Percentiles rank a stretch among this genome's conserved stretches.
Conservation (phyloP, 2,113 vertebrate genomes). For the Blennius ocellaris region DNA sequence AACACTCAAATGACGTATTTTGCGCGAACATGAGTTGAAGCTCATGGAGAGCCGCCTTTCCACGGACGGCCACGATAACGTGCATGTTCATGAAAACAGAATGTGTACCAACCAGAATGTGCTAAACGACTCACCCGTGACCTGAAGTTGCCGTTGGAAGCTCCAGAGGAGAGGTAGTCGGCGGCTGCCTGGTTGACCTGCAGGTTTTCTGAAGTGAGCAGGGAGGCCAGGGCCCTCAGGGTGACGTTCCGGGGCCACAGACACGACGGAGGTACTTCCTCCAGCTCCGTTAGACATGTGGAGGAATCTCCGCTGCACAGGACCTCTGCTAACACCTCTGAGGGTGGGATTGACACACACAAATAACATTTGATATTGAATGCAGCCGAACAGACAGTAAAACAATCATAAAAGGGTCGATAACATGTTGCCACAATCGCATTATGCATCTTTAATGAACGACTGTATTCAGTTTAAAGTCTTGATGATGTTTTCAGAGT, state of each 20-base stretch:
- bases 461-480: no score
- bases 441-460: no score
- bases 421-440: no score
- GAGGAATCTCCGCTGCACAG: constrained; percentile 83
- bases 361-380: not conserved
- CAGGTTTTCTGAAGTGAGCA: constrained; percentile 86
- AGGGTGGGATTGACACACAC: not conserved
- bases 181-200: constrained; percentile 85
- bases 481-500: no score
- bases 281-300: constrained; percentile 81
- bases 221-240: constrained; percentile 87
- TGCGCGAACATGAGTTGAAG: constrained; percentile 15
- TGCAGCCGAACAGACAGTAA: no score
- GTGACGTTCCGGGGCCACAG: constrained; percentile 86
- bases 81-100: not conserved
- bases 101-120: no score
- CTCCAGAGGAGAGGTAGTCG: constrained; percentile 85
- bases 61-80: no score
- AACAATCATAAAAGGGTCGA: no score
- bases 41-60: no score
- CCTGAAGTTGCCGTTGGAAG: constrained; percentile 87
- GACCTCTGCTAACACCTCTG: constrained; percentile 86
- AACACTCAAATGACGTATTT: constrained; percentile 31
- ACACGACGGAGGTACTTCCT: constrained; percentile 79
- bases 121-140: constrained; percentile 85